phyloP scores from a whole-genome alignment of 1,140 invertebrate genomes.

The Leptoteleia sp. region DNA sequence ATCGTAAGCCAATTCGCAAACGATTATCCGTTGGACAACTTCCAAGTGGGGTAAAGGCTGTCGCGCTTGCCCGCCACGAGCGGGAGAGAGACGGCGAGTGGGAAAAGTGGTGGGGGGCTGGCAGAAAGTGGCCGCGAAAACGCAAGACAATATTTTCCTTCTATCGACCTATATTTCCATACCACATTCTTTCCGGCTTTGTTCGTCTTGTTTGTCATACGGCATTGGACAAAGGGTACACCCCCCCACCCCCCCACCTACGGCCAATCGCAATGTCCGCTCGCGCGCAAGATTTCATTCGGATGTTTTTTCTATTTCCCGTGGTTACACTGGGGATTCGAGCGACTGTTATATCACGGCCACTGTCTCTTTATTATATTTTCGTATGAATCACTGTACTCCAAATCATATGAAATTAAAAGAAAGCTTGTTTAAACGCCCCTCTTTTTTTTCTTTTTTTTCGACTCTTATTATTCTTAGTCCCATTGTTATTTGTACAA shows the following conservation, averaged over 20 bases:
- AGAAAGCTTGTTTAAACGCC: too few relatives aligned
- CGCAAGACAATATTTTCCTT: conserved; percentile 46
- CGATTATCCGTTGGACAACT: conserved; percentile 32
- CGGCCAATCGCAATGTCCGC: conserved; percentile 21
- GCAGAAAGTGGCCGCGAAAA: neutral
- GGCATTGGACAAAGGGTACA: conserved; percentile 25
- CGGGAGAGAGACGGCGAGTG: neutral
- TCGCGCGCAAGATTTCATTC: conserved; percentile 34
- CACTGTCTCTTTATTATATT: conserved; percentile 9
- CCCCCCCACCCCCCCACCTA: neutral
- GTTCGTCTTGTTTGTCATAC: conserved; percentile 22
- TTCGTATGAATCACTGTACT: conserved; percentile 1
- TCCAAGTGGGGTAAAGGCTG: conserved; percentile 9
- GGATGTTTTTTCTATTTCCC: conserved; percentile 17
- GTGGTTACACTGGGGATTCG: conserved; percentile 24
- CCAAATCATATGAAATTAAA: too few relatives aligned
- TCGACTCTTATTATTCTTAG: too few relatives aligned
- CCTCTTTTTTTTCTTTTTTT: too few relatives aligned
- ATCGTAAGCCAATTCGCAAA: conserved; percentile 40
- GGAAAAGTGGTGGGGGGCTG: too few relatives aligned
- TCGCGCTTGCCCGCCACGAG: too few relatives aligned
- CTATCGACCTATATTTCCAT: conserved; percentile 42
- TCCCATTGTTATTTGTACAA: too few relatives aligned
- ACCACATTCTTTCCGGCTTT: conserved; percentile 28
- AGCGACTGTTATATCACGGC: conserved; percentile 11